phyloP scores from a whole-genome alignment of 1,140 invertebrate species.

The Alviniconcha marisindica region DNA sequence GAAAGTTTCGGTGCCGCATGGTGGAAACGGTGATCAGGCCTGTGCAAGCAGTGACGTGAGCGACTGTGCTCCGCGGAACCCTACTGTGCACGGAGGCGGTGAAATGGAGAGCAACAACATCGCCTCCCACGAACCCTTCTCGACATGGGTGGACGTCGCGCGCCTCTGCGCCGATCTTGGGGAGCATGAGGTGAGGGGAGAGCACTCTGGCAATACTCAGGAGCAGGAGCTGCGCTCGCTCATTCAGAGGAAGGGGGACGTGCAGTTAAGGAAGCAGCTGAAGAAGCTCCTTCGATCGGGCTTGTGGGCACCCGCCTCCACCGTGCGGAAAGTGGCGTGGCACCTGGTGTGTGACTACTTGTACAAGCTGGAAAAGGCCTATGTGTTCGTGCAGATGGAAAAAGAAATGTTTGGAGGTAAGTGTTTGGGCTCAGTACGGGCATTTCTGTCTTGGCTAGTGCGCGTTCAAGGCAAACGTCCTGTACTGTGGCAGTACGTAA shows the following conservation, averaged over 20 bases:
- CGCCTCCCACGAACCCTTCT: neutral
- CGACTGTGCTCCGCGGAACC: neutral
- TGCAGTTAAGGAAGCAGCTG: slow-evolving; percentile 1
- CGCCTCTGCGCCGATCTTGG: slow-evolving; percentile 6
- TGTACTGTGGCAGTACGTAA: no score
- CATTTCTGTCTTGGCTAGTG: no score
- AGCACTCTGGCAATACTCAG: neutral
- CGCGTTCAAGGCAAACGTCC: no score
- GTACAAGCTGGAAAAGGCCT: slow-evolving; percentile 50
- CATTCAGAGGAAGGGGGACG: neutral
- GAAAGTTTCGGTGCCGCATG: neutral
- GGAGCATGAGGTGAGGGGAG: neutral
- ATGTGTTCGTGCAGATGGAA: slow-evolving; percentile 57
- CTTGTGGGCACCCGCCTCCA: neutral
- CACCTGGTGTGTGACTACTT: slow-evolving; percentile 50
- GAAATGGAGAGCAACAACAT: neutral
- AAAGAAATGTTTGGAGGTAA: slow-evolving; percentile 49
- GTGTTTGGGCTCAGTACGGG: no score
- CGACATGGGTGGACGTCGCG: neutral
- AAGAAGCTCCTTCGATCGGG: slow-evolving; percentile 24
- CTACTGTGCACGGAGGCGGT: neutral
- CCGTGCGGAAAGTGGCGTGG: slow-evolving; percentile 56
- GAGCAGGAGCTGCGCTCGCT: slow-evolving; percentile 19
- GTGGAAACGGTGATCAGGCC: neutral
- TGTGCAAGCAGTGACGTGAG: neutral